Base-by-base conservation (phyloP, 2,888 invertebrate species). In the Philaethria dido region DNA sequence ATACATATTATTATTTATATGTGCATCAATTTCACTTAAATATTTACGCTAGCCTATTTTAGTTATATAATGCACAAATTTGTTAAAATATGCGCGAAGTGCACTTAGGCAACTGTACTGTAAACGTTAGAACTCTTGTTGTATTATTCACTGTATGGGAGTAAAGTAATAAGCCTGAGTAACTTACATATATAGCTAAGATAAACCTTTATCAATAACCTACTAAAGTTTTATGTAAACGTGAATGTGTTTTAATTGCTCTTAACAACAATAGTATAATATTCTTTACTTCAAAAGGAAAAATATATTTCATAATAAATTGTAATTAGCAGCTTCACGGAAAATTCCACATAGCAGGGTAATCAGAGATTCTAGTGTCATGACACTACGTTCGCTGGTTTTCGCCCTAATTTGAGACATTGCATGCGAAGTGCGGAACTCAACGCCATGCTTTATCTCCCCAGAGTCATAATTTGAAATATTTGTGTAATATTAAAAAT, bases 121-220 rank as follows among this genome's bases (percentile, higher is more conserved):
- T 42, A 52, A 52, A 52, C 22, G 57, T 22, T 39, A 42, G 42
- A 57, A 42, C 57, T 39, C 39, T 57, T 25, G 57, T 57, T 57
- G 57, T 42, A 42, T 57, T 57, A 57, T 57, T 57, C 42, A 57
- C 22, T 57, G 9, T 22, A 14, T 6, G 55, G 33, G 14, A 39
- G 57, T 42, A 22, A 39, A 25, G 16, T 42, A 42, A 57, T 57
- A 57, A 57, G 42, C 25, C 16, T 25, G 57, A 22, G 22, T 25
- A 57, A 39, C 55, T 39, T 39, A 39, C 13, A 42, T 57, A 22
- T n/a, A 20, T 25, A 57, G n/a, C n/a, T 57, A 57, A 42, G 39
- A 42, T 22, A 39, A 25, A 39, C n/a, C 5, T 42, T 42, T 42
- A 22, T 57, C 42, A 22, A 57, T 42, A 20, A 20, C 22, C 9